Percentiles rank a stretch among this genome's conserved stretches.
These are phyloP conservation scores for Calliphora vicina DNA, from an alignment of 1,140 invertebrate genomes.

Conservation along the genomic window DNA sequence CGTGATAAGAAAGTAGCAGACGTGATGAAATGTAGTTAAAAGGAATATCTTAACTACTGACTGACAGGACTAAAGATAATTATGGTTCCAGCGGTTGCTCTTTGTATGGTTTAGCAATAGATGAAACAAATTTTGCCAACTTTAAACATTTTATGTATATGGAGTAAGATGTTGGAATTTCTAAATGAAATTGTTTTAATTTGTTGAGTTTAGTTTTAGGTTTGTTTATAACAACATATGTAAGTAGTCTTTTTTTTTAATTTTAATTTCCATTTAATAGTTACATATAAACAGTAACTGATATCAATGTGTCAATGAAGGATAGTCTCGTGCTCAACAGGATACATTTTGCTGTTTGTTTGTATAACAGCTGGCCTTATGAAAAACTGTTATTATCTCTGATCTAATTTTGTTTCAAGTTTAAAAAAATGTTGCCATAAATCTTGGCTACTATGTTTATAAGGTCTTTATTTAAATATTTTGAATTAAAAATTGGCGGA, in stretches of 20 bases:
- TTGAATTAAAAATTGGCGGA: too few relatives aligned
- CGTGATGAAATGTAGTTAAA: slow-evolving; percentile 12
- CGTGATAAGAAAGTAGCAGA: slow-evolving; percentile 22
- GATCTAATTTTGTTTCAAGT: not conserved
- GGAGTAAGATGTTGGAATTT: too few relatives aligned
- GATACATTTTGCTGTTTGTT: not conserved
- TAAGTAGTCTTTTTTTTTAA: too few relatives aligned
- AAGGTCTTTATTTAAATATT: not conserved
- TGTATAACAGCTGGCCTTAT: not conserved
- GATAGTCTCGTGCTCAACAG: not conserved
- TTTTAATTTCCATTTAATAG: not conserved
- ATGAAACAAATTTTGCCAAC: not conserved
- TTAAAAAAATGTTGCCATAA: not conserved
- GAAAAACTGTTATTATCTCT: not conserved
- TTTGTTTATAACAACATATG: too few relatives aligned
- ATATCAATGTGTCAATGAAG: not conserved
- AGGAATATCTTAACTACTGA: not conserved
- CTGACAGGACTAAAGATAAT: slow-evolving; percentile 15
- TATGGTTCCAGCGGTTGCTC: slow-evolving; percentile 32
- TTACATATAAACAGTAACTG: not conserved
- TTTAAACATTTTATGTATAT: too few relatives aligned
- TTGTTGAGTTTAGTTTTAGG: too few relatives aligned
- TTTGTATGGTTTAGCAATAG: not conserved
- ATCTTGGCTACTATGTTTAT: not conserved
- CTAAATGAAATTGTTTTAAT: too few relatives aligned